phyloP scores from a whole-genome alignment of 2,797 vertebrate species.

The Cirrhinus mrigala region DNA sequence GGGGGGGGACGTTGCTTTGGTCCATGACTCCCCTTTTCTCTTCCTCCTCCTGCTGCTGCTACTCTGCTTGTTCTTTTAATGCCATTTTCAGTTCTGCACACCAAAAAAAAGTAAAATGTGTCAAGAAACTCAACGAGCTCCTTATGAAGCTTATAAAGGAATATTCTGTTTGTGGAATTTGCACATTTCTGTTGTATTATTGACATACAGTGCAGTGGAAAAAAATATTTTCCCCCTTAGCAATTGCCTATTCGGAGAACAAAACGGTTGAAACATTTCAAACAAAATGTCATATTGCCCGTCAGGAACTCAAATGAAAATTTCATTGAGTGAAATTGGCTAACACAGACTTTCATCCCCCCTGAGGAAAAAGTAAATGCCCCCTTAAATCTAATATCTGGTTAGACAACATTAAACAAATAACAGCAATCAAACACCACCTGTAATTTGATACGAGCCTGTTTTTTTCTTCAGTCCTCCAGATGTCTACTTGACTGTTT shows the following conservation, averaged over 20 bases:
- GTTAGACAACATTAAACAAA: neutral
- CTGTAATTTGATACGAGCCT: constrained; percentile 4
- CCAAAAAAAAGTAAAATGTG: neutral
- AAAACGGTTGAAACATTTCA: neutral
- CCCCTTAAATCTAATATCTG: constrained; percentile 10
- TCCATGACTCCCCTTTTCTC: constrained; percentile 54
- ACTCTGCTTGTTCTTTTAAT: constrained; percentile 11
- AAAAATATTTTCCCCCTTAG: neutral
- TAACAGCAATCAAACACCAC: neutral
- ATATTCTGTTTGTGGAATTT: neutral
- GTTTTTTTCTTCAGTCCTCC: neutral
- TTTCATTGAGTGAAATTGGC: neutral
- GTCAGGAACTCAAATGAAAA: neutral
- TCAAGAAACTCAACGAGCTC: neutral
- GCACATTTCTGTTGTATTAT: neutral
- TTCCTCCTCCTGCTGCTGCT: constrained; percentile 38
- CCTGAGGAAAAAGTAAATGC: constrained; percentile 13
- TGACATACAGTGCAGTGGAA: neutral
- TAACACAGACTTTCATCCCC: neutral
- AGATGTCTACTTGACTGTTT: neutral
- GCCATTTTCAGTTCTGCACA: neutral
- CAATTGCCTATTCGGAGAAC: neutral
- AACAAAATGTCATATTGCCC: neutral
- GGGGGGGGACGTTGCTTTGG: constrained; percentile 58
- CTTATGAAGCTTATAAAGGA: neutral